Conservation (phyloP, 2,113 vertebrate species). For the Philantomba maxwellii region DNA sequence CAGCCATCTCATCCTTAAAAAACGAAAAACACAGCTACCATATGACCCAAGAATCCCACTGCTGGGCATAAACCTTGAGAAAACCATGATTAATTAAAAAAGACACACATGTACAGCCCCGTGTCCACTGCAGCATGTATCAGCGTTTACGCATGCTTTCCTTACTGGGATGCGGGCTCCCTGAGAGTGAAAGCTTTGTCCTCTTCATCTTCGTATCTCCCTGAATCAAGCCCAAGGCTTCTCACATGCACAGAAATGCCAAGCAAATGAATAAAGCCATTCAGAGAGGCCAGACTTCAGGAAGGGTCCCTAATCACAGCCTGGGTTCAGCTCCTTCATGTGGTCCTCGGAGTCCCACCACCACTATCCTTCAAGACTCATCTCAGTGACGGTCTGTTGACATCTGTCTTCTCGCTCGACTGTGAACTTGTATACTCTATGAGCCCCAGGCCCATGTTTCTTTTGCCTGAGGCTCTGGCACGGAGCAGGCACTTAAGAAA, state of each 20-base stretch:
- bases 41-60: neutral
- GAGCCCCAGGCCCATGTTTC: neutral
- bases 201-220: neutral
- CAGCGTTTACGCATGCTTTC: fast-evolving
- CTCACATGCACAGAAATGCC: neutral
- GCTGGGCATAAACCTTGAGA: neutral
- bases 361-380: neutral
- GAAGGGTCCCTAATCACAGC: neutral
- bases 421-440: fast-evolving
- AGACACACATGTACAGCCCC: neutral
- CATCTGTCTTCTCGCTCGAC: fast-evolving
- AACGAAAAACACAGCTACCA: neutral
- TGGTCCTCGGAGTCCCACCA: neutral
- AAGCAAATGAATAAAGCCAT: neutral
- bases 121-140: neutral
- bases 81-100: neutral
- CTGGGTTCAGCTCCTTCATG: neutral
- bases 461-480: neutral
- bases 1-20: neutral
- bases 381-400: fast-evolving
- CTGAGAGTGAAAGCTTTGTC: no score
- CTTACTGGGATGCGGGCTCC: no score
- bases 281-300: fast-evolving
- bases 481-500: neutral
- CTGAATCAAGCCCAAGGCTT: neutral